phyloP scores from a whole-genome alignment of 2,888 invertebrate species.

The Thelaira solivaga region DNA sequence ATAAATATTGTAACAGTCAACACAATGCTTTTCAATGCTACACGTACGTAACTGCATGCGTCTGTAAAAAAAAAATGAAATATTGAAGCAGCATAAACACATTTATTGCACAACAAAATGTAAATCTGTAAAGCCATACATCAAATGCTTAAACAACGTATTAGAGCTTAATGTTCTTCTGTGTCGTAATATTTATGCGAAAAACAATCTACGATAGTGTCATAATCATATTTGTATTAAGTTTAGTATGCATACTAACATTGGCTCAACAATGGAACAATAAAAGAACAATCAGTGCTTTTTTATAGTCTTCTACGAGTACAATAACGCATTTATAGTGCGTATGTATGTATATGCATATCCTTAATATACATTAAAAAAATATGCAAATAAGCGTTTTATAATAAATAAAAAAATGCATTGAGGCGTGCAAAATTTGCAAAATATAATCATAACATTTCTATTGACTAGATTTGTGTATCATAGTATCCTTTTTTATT shows the following conservation, averaged over 20 bases:
- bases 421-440: neutral
- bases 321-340: too few species aligned
- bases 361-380: neutral
- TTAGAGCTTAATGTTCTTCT: constrained; percentile 24
- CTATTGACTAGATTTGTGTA: neutral
- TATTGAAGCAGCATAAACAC: neutral
- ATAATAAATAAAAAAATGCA: neutral
- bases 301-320: neutral
- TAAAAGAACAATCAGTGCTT: neutral
- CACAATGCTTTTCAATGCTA: neutral
- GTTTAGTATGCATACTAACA: constrained; percentile 1
- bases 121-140: constrained; percentile 44
- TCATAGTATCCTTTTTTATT: too few species aligned
- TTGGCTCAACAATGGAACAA: neutral
- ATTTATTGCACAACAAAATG: neutral
- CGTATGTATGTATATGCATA: neutral
- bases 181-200: constrained; percentile 30
- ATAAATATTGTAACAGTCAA: neutral
- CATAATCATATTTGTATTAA: constrained; percentile 54
- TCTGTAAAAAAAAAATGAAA: too few species aligned
- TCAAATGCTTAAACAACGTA: constrained; percentile 32
- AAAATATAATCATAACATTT: constrained; percentile 2
- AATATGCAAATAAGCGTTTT: constrained; percentile 5
- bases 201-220: constrained; percentile 44
- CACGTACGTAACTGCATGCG: neutral